Conservation (phyloP, 2,797 vertebrate species). For the Gambelia wislizenii region DNA sequence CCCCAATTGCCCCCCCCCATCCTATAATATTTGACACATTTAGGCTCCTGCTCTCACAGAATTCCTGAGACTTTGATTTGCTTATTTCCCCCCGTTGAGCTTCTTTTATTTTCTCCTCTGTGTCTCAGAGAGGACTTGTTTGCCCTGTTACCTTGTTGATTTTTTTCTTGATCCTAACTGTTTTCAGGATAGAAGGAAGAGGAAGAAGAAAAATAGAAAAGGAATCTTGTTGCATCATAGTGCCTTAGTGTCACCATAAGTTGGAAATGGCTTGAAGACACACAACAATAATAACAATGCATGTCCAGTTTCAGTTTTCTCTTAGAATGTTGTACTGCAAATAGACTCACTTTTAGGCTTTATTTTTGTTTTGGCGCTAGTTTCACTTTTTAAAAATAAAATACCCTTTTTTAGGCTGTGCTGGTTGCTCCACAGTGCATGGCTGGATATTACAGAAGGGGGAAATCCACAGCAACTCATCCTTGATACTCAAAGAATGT, state of each 20-base stretch:
- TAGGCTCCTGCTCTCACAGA: not conserved
- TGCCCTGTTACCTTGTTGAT: too few species aligned
- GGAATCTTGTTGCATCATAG: too few species aligned
- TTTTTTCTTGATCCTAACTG: too few species aligned
- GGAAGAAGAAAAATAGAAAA: too few species aligned
- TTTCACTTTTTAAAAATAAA: not conserved
- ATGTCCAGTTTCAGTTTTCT: not conserved
- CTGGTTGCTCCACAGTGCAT: not conserved
- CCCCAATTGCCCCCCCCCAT: too few species aligned
- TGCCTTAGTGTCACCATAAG: not conserved
- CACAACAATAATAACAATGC: not conserved
- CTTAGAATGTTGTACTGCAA: not conserved
- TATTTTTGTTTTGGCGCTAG: not conserved
- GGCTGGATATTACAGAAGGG: slow-evolving; percentile 20
- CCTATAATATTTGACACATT: slow-evolving; percentile 20
- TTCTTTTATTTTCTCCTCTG: not conserved
- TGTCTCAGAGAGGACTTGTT: too few species aligned
- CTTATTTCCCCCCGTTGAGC: not conserved
- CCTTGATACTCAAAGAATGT: not conserved
- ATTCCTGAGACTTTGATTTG: not conserved
- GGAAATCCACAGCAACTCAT: slow-evolving; percentile 15
- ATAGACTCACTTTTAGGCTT: slow-evolving; percentile 19
- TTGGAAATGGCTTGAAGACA: slow-evolving; percentile 1
- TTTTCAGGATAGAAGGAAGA: too few species aligned
- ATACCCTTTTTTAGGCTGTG: slow-evolving; percentile 21